phyloP scores from a whole-genome alignment of 1,140 invertebrate genomes.

The Eupeodes corollae region DNA sequence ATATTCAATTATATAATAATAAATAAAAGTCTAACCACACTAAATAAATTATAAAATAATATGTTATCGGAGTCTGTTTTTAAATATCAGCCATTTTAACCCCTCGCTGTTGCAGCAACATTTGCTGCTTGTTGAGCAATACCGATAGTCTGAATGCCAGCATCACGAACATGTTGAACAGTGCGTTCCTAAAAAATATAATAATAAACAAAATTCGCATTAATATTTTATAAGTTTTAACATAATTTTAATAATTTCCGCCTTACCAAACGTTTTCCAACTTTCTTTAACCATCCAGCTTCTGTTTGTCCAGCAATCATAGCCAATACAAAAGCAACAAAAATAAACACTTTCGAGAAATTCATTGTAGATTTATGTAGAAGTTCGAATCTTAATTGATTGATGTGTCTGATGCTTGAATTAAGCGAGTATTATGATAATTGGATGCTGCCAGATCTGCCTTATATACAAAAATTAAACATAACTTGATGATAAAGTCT shows the following conservation, averaged over 20 bases:
- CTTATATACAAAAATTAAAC: too few species aligned
- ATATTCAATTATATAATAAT: too few species aligned
- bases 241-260: neutral
- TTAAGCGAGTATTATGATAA: too few species aligned
- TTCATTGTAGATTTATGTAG: conserved; percentile 16
- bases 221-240: neutral
- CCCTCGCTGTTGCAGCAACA: conserved; percentile 23
- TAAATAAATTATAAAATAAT: too few species aligned
- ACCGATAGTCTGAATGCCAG: conserved; percentile 24
- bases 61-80: too few species aligned
- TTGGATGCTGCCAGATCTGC: too few species aligned
- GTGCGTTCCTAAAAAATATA: conserved; percentile 23
- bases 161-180: conserved; percentile 29
- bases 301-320: conserved; percentile 22
- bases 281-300: conserved; percentile 26
- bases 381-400: too few species aligned
- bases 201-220: too few species aligned
- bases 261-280: conserved; percentile 28
- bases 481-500: too few species aligned
- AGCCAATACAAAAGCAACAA: conserved; percentile 21
- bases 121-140: conserved; percentile 30
- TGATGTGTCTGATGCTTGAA: too few species aligned
- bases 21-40: too few species aligned
- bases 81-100: conserved; percentile 6
- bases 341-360: conserved; percentile 28